These are phyloP conservation scores for Sesia bembeciformis DNA, from an alignment of 2,888 invertebrate species.

Conservation along the genomic window DNA sequence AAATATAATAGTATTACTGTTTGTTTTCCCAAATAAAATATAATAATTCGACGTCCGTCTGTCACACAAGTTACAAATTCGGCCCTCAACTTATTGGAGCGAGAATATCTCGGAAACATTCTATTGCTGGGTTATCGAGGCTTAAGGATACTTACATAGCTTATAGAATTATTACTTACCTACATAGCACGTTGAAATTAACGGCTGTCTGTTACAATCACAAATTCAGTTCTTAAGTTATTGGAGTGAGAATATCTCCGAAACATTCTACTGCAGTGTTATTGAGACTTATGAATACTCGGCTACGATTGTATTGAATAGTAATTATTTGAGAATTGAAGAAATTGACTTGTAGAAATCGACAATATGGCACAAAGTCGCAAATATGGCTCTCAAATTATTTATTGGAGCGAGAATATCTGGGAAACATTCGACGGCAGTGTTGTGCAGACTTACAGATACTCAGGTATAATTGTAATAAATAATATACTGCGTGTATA, in stretches of 20 bases:
- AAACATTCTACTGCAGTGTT: too few relatives aligned
- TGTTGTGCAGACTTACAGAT: not conserved
- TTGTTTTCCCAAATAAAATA: too few relatives aligned
- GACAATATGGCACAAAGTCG: constrained; percentile 32
- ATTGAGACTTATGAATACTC: too few relatives aligned
- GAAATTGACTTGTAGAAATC: constrained; percentile 17
- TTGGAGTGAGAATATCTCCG: too few relatives aligned
- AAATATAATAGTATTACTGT: too few relatives aligned
- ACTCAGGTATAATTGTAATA: not conserved
- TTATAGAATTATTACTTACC: too few relatives aligned
- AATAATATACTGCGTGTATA: too few relatives aligned
- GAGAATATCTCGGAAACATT: constrained; percentile 18
- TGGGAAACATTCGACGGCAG: constrained; percentile 2
- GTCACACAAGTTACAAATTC: constrained; percentile 38
- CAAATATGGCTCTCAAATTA: constrained; percentile 43
- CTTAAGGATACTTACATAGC: not conserved
- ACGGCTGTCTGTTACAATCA: too few relatives aligned
- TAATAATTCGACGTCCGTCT: constrained; percentile 20
- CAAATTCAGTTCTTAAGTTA: too few relatives aligned
- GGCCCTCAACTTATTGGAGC: constrained; percentile 38
- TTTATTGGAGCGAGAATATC: constrained; percentile 36
- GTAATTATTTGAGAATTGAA: too few relatives aligned
- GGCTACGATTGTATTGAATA: too few relatives aligned
- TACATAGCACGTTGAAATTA: too few relatives aligned
- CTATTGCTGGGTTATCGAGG: not conserved